Conservation (phyloP, 2,797 vertebrate genomes). For the Sebastes itinus region DNA sequence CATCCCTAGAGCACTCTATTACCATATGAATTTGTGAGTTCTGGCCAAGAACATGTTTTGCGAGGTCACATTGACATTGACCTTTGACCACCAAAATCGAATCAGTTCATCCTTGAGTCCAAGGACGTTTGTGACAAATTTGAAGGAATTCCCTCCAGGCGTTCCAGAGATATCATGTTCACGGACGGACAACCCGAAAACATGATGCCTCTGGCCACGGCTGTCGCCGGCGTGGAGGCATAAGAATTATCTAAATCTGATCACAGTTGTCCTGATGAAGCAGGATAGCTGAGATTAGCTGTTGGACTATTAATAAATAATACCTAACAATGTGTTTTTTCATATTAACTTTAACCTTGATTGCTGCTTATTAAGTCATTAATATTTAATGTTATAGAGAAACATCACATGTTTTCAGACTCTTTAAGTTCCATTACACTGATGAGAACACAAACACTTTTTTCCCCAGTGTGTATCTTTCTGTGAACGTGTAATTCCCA, state of each 20-base stretch:
- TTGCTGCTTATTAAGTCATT: neutral
- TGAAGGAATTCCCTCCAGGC: neutral
- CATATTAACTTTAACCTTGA: neutral
- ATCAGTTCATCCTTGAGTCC: neutral
- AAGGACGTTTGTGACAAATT: neutral
- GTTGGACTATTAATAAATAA: neutral
- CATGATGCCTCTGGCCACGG: neutral
- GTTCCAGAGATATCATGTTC: neutral
- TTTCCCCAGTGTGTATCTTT: neutral
- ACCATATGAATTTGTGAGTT: too few relatives aligned
- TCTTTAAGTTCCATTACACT: neutral
- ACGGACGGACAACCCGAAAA: too few relatives aligned
- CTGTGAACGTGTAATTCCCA: neutral
- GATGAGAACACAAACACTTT: neutral
- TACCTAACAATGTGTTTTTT: neutral
- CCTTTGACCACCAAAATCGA: too few relatives aligned
- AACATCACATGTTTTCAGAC: neutral
- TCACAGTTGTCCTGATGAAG: neutral
- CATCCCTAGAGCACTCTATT: too few relatives aligned
- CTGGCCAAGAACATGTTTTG: too few relatives aligned
- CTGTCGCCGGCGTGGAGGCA: neutral
- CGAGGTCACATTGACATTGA: too few relatives aligned
- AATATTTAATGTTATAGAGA: neutral
- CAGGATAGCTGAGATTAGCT: neutral
- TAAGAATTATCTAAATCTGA: neutral